phyloP scores from a whole-genome alignment of 2,797 vertebrate species.

The Tragelaphus eurycerus region DNA sequence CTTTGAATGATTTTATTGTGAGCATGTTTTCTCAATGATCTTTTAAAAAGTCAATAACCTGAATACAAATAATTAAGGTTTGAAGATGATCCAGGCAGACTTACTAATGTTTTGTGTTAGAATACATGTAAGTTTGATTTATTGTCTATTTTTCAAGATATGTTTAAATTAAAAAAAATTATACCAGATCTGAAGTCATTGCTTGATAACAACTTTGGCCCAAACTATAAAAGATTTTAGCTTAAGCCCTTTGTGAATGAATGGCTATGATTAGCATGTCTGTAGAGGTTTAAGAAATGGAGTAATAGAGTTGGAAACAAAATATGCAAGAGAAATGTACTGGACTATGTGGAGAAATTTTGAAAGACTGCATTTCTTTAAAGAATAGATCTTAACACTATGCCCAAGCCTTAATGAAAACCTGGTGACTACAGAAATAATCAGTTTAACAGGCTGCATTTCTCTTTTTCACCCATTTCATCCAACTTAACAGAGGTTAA shows the following conservation, averaged over 20 bases:
- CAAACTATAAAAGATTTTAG: not conserved
- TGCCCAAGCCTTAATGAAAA: constrained; percentile 41
- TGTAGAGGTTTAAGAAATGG: constrained; percentile 27
- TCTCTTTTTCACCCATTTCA: constrained; percentile 5
- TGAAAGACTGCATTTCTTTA: constrained; percentile 46
- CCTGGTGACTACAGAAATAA: constrained; percentile 3
- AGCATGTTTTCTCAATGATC: not conserved
- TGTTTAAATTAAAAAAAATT: not conserved
- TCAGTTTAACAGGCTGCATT: not conserved
- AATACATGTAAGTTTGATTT: not conserved
- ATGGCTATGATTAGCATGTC: constrained; percentile 21
- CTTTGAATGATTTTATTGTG: constrained; percentile 3
- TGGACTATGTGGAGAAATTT: not conserved
- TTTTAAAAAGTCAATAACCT: not conserved
- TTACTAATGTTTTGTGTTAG: not conserved
- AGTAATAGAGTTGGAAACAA: constrained; percentile 10
- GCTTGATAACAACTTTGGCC: not conserved
- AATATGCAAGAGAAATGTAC: not conserved
- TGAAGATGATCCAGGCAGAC: not conserved
- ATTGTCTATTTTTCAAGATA: not conserved
- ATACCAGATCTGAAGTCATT: constrained; percentile 2
- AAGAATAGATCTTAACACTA: constrained; percentile 26
- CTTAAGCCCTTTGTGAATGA: constrained; percentile 12
- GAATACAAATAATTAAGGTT: not conserved
- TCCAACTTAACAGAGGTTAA: not conserved